A percentile compares a stretch with the other conserved stretches of the same genome.
phyloP scores from a whole-genome alignment of 2,888 invertebrate species.

The Capitulum mitella region DNA sequence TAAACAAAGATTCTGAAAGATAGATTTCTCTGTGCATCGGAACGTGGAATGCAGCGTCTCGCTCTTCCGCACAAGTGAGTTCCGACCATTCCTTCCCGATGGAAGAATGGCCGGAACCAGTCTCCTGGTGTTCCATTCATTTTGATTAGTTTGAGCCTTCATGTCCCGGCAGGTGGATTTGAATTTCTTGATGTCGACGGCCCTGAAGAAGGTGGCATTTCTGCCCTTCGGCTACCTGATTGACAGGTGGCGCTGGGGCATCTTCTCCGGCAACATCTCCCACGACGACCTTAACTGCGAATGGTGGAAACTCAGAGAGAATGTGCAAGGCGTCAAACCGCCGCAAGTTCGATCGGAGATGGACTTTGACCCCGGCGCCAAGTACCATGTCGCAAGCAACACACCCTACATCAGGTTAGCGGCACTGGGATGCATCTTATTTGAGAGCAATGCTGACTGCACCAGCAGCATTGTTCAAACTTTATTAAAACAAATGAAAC shows the following conservation, averaged over 20 bases:
- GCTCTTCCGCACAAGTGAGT: too few relatives aligned
- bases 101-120: too few relatives aligned
- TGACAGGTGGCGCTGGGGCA: conserved; percentile 51
- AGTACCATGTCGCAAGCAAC: neutral
- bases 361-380: neutral
- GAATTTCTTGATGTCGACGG: conserved; percentile 74
- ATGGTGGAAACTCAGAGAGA: conserved; percentile 39
- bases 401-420: neutral
- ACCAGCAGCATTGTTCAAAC: too few relatives aligned
- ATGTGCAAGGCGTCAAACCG: neutral
- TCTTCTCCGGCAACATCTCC: conserved; percentile 38
- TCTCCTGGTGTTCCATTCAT: too few relatives aligned
- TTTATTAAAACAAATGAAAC: too few relatives aligned
- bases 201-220: conserved; percentile 76
- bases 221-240: conserved; percentile 73
- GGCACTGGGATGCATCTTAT: too few relatives aligned
- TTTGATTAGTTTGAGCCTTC: too few relatives aligned
- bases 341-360: neutral
- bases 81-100: too few relatives aligned
- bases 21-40: too few relatives aligned
- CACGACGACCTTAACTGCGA: conserved; percentile 37
- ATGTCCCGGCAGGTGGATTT: conserved; percentile 55
- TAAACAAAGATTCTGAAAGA: too few relatives aligned
- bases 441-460: too few relatives aligned
- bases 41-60: too few relatives aligned